A percentile compares a stretch with the other conserved stretches of the same genome.
Conservation (phyloP, 2,113 vertebrate species). For the Delphinapterus leucas region DNA sequence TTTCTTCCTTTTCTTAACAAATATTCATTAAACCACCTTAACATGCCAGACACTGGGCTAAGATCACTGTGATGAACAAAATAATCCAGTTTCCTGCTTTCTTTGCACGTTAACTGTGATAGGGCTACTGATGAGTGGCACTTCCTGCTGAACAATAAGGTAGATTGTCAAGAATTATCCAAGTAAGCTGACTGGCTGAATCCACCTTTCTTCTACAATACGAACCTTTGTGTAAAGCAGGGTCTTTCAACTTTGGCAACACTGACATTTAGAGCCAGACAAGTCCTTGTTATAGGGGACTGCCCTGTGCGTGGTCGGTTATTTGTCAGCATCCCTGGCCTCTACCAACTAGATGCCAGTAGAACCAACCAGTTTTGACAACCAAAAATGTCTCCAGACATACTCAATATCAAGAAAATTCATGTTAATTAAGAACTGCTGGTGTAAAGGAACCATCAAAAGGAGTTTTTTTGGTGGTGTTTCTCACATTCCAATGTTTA, state of each 20-base stretch:
- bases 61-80: not conserved
- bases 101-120: not conserved
- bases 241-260: not conserved
- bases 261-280: not conserved
- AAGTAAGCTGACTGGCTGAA: not conserved
- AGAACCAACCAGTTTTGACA: not conserved
- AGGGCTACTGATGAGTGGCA: not conserved
- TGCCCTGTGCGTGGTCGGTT: not conserved
- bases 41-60: not conserved
- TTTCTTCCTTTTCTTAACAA: not conserved
- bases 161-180: not conserved
- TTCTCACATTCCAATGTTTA: not conserved
- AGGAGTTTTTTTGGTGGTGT: not conserved
- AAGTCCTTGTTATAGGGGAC: not conserved
- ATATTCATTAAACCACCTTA: not conserved
- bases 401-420: not conserved
- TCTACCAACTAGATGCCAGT: not conserved
- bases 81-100: not conserved
- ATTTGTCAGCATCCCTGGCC: not conserved
- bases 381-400: not conserved
- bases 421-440: not conserved
- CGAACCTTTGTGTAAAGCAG: not conserved
- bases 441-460: not conserved
- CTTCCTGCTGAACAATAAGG: not conserved
- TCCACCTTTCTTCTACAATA: not conserved